These are phyloP conservation scores for Pelmatolapia mariae DNA, from an alignment of 2,113 vertebrate species.

Conservation along the genomic window DNA sequence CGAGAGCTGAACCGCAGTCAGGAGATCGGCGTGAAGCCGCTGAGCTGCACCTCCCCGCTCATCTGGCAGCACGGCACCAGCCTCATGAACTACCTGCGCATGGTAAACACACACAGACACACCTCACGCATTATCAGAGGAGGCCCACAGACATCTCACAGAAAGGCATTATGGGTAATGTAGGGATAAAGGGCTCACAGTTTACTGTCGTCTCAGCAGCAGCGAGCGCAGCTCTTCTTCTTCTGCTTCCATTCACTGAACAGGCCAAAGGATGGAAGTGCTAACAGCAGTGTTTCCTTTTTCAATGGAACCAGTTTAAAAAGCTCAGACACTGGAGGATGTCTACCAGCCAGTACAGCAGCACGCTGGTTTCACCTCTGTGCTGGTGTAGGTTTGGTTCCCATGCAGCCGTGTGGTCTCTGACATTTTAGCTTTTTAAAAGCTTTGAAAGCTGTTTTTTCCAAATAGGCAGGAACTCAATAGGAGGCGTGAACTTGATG, in stretches of 20 bases:
- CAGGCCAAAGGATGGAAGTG: background rate
- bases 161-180: background rate
- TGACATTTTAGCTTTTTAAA: background rate
- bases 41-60: conserved; percentile 82
- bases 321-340: background rate
- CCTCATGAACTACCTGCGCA: conserved; percentile 92
- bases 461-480: background rate
- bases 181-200: background rate
- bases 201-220: background rate
- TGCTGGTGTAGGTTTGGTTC: background rate
- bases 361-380: rapidly evolving
- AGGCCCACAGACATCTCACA: background rate
- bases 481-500: background rate
- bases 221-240: background rate
- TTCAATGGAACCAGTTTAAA: background rate
- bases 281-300: background rate
- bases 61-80: conserved; percentile 92
- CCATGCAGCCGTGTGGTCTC: background rate
- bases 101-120: conserved; percentile 68
- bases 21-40: conserved; percentile 83
- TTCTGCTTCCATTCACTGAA: background rate
- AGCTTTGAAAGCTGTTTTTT: background rate
- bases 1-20: conserved; percentile 88
- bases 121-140: background rate
- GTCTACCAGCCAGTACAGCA: background rate